Conservation (phyloP, 2,888 invertebrate genomes). For the Erebia ligea region DNA sequence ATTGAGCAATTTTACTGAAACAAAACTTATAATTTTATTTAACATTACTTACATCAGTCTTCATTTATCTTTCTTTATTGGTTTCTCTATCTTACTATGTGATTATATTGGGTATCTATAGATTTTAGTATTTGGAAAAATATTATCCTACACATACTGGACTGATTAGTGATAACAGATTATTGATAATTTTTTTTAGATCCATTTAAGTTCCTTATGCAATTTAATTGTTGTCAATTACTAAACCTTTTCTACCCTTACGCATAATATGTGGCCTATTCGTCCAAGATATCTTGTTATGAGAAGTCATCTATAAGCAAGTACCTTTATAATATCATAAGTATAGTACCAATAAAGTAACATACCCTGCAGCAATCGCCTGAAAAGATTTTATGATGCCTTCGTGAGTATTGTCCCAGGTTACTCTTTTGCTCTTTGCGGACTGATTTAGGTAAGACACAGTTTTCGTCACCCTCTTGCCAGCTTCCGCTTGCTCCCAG, state of each 20-base stretch:
- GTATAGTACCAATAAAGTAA: conserved; percentile 4
- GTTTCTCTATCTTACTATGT: too few relatives aligned
- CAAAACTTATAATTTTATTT: background rate
- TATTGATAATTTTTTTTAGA: too few relatives aligned
- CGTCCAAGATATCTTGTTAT: background rate
- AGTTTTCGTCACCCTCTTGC: conserved; percentile 85
- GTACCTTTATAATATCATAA: background rate
- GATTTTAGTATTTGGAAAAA: too few relatives aligned
- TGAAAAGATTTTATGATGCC: conserved; percentile 84
- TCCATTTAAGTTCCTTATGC: too few relatives aligned
- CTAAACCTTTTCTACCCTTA: background rate
- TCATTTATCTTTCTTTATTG: too few relatives aligned
- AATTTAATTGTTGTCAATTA: too few relatives aligned
- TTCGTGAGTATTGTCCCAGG: conserved; percentile 72
- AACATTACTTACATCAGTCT: too few relatives aligned
- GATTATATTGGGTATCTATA: too few relatives aligned
- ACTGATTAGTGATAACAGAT: too few relatives aligned
- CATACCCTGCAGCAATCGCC: conserved; percentile 85
- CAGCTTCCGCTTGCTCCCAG: conserved; percentile 85
- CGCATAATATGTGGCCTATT: background rate
- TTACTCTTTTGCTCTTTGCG: conserved; percentile 43
- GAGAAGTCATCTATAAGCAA: background rate
- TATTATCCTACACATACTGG: too few relatives aligned
- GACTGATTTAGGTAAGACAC: conserved; percentile 76
- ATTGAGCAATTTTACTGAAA: conserved; percentile 43